Percentiles rank a stretch among this genome's conserved stretches.
These are phyloP conservation scores for Neostethus bicornis DNA, from an alignment of 2,797 vertebrate species.

Conservation along the genomic window DNA sequence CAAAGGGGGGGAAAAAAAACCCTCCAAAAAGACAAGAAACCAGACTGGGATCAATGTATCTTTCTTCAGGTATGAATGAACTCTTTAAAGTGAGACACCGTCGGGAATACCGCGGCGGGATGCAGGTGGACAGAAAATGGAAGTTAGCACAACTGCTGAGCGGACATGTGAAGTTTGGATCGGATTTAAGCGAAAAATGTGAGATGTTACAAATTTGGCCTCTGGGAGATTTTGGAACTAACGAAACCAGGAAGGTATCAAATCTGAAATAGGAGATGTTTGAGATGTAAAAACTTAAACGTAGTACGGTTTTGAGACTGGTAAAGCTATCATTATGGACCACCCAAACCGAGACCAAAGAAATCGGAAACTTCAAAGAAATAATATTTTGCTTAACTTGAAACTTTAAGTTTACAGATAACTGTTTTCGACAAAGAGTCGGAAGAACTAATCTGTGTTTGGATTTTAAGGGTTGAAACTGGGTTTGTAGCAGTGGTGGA, in stretches of 20 bases:
- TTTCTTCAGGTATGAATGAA: slow-evolving; percentile 36
- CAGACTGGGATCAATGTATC: slow-evolving; percentile 21
- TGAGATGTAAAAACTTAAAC: background rate
- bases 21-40: background rate
- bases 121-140: background rate
- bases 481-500: background rate
- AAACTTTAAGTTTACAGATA: background rate
- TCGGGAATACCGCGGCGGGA: slow-evolving; percentile 9
- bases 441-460: background rate
- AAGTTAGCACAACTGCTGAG: slow-evolving; percentile 15
- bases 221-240: background rate
- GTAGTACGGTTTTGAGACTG: background rate
- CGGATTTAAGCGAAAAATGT: slow-evolving; percentile 7
- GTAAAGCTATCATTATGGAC: background rate
- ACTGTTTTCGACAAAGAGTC: background rate
- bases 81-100: slow-evolving; percentile 26
- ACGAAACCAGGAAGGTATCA: background rate
- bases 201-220: slow-evolving; percentile 5
- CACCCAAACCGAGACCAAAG: background rate
- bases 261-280: background rate
- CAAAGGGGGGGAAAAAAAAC: background rate
- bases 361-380: background rate
- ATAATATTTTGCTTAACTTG: background rate
- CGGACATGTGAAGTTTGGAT: background rate
- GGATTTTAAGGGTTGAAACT: background rate